Evolutionary conservation across 2,888 invertebrate genomes (phyloP), one percentile per base, ranked within the genome.

Genomic region (Leptopilina syphax): DNA sequence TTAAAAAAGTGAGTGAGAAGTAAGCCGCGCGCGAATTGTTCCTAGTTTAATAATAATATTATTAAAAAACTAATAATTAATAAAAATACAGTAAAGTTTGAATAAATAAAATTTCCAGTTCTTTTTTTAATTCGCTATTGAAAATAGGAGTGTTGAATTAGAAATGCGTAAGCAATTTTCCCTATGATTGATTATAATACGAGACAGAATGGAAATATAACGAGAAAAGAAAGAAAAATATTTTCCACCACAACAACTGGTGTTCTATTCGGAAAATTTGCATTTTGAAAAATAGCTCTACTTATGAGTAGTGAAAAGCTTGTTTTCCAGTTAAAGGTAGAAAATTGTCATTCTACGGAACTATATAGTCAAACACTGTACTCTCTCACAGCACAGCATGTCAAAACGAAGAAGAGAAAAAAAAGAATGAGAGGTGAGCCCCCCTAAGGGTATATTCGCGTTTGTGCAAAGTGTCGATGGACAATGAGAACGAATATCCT

Each of bases 401-500:
- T 82, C 80, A 78, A 76, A 79, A 77, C 79, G 79, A 68, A 82
- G 77, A 44, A 44, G 7, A 44, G 7, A 44, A 81, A 65, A 70
- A 34, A 34, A 34, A 34, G 34, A 34, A 34, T 34, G 34, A 34
- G 34, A 34, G 34, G 34, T 34, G 34, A 73, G 54, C 70, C 70
- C 70, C 50, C 47, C 65, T 27, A 65, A 77, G 81, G 84, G 84
- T 83, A 82, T 83, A 83, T 85, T 78, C 80, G 81, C 82, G 84
- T 82, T 84, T 80, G 82, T 80, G 84, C 85, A 82, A 87, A 86
- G 87, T 88, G 87, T 86, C 87, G 83, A 73, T 83, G 83, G 78
- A 87, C 88, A 89, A 86, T 88, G 81, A 83, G 77, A 81, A 85
- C 86, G 85, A 87, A 83, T 82, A 86, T 86, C 84, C 84, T 85